phyloP scores from a whole-genome alignment of 30 jellyfish, hydroid and myxozoan genomes.

The Aurelia coerulea region DNA sequence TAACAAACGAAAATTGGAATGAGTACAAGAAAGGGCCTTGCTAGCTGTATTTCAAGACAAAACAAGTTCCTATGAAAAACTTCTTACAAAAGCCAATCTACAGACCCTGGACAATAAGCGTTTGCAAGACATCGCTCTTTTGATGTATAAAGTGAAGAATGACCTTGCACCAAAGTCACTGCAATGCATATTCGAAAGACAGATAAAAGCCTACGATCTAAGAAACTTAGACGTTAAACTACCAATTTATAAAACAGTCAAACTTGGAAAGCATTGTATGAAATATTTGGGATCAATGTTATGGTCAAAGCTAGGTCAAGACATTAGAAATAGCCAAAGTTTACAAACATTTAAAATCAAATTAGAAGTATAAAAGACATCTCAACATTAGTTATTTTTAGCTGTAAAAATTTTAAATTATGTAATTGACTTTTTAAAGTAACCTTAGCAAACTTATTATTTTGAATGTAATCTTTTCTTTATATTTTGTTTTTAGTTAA shows the following conservation, averaged over 20 bases:
- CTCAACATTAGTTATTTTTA: too few relatives aligned
- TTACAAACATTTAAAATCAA: too few relatives aligned
- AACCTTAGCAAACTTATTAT: too few relatives aligned
- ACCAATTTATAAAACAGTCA: slow-evolving; percentile 21
- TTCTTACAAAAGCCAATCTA: slow-evolving; percentile 13
- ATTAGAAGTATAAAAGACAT: too few relatives aligned
- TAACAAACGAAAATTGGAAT: slow-evolving; percentile 2
- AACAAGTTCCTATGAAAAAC: slow-evolving; percentile 27
- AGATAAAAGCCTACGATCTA: not conserved
- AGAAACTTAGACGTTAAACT: slow-evolving; percentile 14
- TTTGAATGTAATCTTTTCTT: too few relatives aligned
- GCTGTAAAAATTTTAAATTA: too few relatives aligned
- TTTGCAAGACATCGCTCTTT: not conserved
- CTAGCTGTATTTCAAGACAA: slow-evolving; percentile 20
- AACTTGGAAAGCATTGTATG: not conserved
- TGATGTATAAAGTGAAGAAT: too few relatives aligned
- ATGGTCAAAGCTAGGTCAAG: too few relatives aligned
- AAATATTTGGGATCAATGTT: not conserved
- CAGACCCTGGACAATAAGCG: slow-evolving; percentile 18
- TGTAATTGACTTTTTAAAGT: too few relatives aligned
- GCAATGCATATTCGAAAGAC: not conserved
- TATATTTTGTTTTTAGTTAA: too few relatives aligned
- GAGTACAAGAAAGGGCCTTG: slow-evolving; percentile 36
- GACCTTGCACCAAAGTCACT: too few relatives aligned
- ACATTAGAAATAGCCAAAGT: too few relatives aligned